Evolutionary conservation across 2,797 vertebrate genomes (phyloP).

Genomic region (Halcyon badia): DNA sequence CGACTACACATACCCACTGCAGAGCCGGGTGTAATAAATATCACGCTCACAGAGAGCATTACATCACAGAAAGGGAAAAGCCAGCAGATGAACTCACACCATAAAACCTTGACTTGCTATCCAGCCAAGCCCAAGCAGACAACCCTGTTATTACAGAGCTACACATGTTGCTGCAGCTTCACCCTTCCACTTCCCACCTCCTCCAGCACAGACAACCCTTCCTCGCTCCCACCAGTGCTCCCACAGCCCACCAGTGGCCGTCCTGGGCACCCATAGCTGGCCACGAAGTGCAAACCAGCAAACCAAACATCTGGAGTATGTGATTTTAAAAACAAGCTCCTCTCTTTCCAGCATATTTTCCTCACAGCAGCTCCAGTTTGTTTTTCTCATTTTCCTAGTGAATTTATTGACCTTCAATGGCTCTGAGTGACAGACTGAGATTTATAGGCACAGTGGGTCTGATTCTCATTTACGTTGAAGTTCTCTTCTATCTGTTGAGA

Average conservation of each 20-base stretch:
- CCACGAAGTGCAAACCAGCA: neutral
- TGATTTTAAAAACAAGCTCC: neutral
- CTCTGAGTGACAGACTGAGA: neutral
- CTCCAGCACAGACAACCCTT: neutral
- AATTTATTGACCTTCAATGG: neutral
- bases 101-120: constrained; percentile 51
- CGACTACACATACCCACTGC: neutral
- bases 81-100: constrained; percentile 73
- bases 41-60: neutral
- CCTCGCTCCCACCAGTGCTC: neutral
- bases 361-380: neutral
- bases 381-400: neutral
- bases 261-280: fast-evolving
- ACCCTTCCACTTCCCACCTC: neutral
- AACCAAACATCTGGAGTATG: neutral
- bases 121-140: constrained; percentile 62
- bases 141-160: neutral
- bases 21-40: constrained; percentile 62
- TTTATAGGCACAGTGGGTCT: neutral
- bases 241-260: fast-evolving
- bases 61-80: constrained; percentile 59
- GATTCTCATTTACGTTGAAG: neutral
- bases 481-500: neutral
- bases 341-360: neutral
- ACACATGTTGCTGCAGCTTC: neutral